Evolutionary conservation across 2,113 vertebrate species (phyloP), one percentile per base, ranked within the genome.

Genomic region (Polypterus senegalus): DNA sequence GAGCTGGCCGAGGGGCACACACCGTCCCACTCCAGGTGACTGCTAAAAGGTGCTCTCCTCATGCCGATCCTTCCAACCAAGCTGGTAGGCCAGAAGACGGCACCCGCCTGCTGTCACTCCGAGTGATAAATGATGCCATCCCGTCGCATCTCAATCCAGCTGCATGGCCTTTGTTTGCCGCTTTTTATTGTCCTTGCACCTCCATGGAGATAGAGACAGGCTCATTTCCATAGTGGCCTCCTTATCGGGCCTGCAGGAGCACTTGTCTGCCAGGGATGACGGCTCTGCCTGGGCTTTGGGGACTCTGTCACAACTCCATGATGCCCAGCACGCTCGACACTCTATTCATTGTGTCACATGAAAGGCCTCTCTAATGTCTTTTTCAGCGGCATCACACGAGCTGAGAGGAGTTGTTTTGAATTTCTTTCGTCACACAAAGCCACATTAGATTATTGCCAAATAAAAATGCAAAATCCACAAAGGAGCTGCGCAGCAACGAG

Each of bases 191-290:
- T 60, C 48, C 62, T 70, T 60, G 62, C 11, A 67, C 71, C 59
- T 55, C 59, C 73, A 61, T 71, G 65, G 76, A 72, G 48, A 71
- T 61, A 59, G 44, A 66, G 59, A 59, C 68, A 73, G 69, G 67
- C 65, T 60, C 6, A 3, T 77, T 73, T 77, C 76, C 69, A 71
- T 61, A 77, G 74, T 73, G 62, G 67, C 63, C 68, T 67, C 65
- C 71, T 78, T 86, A 81, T 85, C 80, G 73, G 66, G 70, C 79
- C 61, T 76, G 71, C 66, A 77, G 81, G 83, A 83, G 75, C 72
- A 78, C 80, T 82, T 45, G 73, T 74, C 77, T 80, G 62, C 76
- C 69, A 73, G 67, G 77, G 78, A 84, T 62, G 70, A 74, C 68
- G 58, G 70, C 74, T 77, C 70, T 63, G 71, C 65, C 66, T 73